Evolutionary conservation across 2,797 vertebrate genomes (phyloP).

Genomic region (Telmatherina bonti): DNA sequence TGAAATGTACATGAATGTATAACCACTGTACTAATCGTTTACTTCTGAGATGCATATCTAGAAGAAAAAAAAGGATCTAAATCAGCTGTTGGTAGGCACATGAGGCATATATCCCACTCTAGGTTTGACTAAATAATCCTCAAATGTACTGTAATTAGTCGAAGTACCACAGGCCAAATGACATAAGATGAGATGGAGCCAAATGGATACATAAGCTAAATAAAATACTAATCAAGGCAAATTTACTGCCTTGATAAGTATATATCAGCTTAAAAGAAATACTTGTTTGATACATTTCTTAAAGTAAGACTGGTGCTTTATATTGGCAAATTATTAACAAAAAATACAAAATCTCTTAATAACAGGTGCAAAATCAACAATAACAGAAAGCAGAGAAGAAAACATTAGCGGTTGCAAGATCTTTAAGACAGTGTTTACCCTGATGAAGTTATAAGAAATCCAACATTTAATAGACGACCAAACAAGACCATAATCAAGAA

Average conservation of each 20-base stretch:
- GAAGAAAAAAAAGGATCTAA: background rate
- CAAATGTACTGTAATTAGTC: background rate
- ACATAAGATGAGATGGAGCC: background rate
- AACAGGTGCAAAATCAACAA: background rate
- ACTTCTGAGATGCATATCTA: background rate
- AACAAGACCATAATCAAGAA: constrained; percentile 27
- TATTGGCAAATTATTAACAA: background rate
- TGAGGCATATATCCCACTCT: background rate
- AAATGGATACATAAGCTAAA: background rate
- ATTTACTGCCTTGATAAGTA: background rate
- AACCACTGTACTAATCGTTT: background rate
- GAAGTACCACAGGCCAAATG: accelerated
- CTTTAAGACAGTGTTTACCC: background rate
- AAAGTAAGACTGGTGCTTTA: background rate
- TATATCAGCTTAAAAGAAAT: background rate
- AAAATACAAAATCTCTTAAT: background rate
- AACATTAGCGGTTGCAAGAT: background rate
- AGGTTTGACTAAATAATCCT: background rate
- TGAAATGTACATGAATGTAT: background rate
- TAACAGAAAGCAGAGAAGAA: background rate
- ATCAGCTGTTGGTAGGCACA: background rate
- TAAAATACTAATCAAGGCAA: background rate
- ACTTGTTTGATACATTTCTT: background rate
- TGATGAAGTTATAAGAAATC: constrained; percentile 20
- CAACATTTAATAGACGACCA: constrained; percentile 24